A percentile compares a stretch with the other conserved stretches of the same genome.
phyloP scores from a whole-genome alignment of 2,888 invertebrate species.

The Dolomedes plantarius region DNA sequence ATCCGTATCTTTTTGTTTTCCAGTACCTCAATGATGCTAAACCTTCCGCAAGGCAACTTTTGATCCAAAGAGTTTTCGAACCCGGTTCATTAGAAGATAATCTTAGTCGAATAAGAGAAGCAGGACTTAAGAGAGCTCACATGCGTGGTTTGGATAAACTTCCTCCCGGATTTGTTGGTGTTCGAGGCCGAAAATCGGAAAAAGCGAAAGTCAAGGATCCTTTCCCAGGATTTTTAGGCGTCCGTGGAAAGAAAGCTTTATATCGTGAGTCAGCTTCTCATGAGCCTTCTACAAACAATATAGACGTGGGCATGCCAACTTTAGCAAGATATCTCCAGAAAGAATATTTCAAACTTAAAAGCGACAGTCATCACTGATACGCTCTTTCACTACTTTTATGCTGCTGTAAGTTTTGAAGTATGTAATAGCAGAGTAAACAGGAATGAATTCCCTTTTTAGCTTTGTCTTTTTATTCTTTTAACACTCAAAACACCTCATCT shows the following conservation, averaged over 20 bases:
- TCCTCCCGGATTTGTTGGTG: constrained; percentile 47
- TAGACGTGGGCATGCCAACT: not conserved
- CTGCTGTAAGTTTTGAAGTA: too few species aligned
- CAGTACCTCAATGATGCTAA: too few species aligned
- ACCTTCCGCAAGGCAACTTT: constrained; percentile 9
- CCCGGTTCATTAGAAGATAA: constrained; percentile 12
- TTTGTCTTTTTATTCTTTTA: too few species aligned
- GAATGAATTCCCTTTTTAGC: too few species aligned
- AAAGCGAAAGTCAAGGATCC: constrained; percentile 52
- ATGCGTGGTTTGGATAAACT: constrained; percentile 7
- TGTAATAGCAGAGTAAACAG: too few species aligned
- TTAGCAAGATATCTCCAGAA: not conserved
- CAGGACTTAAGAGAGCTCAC: constrained; percentile 28
- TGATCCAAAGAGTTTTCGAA: constrained; percentile 9
- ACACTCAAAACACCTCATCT: too few species aligned
- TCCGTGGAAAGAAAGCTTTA: constrained; percentile 38
- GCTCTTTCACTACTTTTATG: too few species aligned
- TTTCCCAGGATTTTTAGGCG: constrained; percentile 56
- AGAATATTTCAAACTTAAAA: not conserved
- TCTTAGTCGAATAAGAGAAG: not conserved
- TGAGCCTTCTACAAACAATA: not conserved
- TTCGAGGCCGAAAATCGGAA: constrained; percentile 46
- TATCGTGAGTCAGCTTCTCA: not conserved
- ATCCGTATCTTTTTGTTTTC: too few species aligned
- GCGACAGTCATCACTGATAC: not conserved